Evolutionary conservation across 92 coral and sea anemone species (phyloP), one percentile per base, ranked within the genome.

Genomic region (Plumapathes pennacea): DNA sequence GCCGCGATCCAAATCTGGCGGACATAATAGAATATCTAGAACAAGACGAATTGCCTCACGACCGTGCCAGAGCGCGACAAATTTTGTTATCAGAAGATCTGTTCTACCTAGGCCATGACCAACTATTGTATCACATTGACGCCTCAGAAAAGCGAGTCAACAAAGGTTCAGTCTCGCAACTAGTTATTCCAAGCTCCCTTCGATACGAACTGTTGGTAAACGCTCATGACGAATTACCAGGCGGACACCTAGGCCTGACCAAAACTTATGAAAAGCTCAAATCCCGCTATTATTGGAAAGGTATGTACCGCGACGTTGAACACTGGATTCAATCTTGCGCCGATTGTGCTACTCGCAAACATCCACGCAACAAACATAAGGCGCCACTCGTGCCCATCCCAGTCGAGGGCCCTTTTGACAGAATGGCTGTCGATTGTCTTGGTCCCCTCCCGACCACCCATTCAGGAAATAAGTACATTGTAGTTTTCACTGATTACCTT

Each of bases 371-470:
- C 21, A 28, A 5, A 0, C 23, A 29, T 2, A 49, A 41, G 4
- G 69, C 76, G 0, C 76, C 60, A 1, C 58, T 67, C 10, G 25
- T 57, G 7, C 83, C 76, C 3, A 66, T 76, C 3, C 69, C 83
- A 10, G 77, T 76, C 0, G 61, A 34, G 10, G 40, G 25, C 10
- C 60, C 68, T 5, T 76, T 57, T 14, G 83, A 76, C 0, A 27
- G 74, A 25, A 4, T 66, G 4, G 49, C 45, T 6, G 51, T 70
- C 6, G 78, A 70, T 37, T 0, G 14, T 38, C 13, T 81, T 21
- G 88, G 94, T 4, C 89, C 95, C 0, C 67, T 70, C n/a, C 69
- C 72, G 1, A 70, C 50, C 15, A 71, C 85, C 13, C 38, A 41
- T 17, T 36, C 67, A 13, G 95, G 95, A 0, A 76, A 76, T 26